Conservation (phyloP, 1,140 invertebrate species). For the Pogonomyrmex californicus region DNA sequence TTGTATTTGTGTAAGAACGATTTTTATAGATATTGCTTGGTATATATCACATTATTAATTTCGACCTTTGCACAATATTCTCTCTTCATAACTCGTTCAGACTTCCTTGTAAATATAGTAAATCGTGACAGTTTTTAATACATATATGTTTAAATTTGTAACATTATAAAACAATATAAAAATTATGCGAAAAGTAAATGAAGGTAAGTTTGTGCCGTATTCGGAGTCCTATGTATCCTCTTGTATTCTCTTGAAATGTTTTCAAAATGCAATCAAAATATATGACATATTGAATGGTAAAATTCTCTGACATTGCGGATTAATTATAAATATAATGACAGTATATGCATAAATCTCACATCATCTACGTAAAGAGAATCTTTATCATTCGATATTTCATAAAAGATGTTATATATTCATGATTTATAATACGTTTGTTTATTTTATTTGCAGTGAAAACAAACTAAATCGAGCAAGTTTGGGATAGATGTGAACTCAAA, state of each 20-base stretch:
- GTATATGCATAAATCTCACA: neutral
- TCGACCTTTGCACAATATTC: slow-evolving; percentile 57
- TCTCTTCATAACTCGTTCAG: slow-evolving; percentile 33
- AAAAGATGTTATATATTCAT: neutral
- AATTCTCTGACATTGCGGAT: neutral
- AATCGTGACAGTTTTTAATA: slow-evolving; percentile 20
- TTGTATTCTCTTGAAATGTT: slow-evolving; percentile 59
- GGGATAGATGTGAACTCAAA: slow-evolving; percentile 78
- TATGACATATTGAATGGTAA: slow-evolving; percentile 7
- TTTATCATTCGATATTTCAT: slow-evolving; percentile 55
- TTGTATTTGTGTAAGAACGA: slow-evolving; percentile 20
- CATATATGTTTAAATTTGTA: slow-evolving; percentile 37
- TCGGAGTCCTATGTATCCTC: slow-evolving; percentile 76
- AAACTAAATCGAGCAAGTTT: slow-evolving; percentile 69
- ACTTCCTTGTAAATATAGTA: slow-evolving; percentile 45
- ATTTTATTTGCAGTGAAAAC: slow-evolving; percentile 83
- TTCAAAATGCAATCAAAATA: neutral
- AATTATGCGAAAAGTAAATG: neutral
- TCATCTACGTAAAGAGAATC: neutral
- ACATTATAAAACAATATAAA: slow-evolving; percentile 11
- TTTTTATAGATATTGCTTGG: slow-evolving; percentile 54
- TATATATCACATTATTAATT: slow-evolving; percentile 52
- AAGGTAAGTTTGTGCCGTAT: slow-evolving; percentile 80
- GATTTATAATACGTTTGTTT: neutral
- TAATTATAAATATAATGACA: neutral